phyloP scores from a whole-genome alignment of 2,113 vertebrate species.

The Petaurus breviceps region DNA sequence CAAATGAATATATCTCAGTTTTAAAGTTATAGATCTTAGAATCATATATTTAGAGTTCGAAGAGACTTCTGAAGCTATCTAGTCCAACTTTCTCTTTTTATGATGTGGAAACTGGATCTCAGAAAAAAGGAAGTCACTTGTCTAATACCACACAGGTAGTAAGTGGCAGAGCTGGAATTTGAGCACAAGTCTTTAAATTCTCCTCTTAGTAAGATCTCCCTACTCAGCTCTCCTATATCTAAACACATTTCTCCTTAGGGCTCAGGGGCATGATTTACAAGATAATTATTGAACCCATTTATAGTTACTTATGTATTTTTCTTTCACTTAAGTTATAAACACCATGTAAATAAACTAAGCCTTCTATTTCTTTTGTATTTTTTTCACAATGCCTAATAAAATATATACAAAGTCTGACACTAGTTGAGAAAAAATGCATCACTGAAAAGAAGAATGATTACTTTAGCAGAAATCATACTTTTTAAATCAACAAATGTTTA shows the following conservation, averaged over 20 bases:
- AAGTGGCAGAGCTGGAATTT: neutral
- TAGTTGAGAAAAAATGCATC: conserved; percentile 9
- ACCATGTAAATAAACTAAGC: conserved; percentile 5
- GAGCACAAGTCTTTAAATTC: no score
- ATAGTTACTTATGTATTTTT: conserved; percentile 17
- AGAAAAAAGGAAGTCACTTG: neutral
- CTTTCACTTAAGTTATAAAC: conserved; percentile 34
- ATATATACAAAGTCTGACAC: neutral
- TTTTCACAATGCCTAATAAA: neutral
- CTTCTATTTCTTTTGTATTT: conserved; percentile 6
- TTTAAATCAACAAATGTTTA: conserved; percentile 9
- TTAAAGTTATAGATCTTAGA: neutral
- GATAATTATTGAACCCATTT: neutral
- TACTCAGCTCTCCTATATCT: no score
- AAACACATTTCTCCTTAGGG: neutral
- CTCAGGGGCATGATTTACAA: neutral
- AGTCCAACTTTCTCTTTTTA: neutral
- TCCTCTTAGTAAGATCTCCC: no score
- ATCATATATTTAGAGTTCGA: neutral
- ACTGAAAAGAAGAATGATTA: conserved; percentile 30
- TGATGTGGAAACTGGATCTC: neutral
- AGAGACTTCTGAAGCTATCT: neutral
- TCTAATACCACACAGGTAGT: neutral
- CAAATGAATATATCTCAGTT: no score
- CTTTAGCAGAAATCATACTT: conserved; percentile 20